Evolutionary conservation across 2,888 invertebrate genomes (phyloP).

Genomic region (Caenorhabditis sp.): DNA sequence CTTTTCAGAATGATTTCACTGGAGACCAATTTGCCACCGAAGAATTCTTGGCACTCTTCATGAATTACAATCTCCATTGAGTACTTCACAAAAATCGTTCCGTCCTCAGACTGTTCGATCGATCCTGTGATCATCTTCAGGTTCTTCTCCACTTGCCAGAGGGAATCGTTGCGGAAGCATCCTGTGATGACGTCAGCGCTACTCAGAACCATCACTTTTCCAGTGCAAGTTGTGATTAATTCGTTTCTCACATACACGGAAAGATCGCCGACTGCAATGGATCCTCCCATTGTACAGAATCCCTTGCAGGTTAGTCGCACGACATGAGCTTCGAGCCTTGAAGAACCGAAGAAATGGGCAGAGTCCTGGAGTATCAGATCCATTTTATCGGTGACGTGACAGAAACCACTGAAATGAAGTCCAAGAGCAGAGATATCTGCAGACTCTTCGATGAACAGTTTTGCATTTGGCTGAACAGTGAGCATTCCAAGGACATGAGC

Average conservation of each 20-base stretch:
- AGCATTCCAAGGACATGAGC: conserved; percentile 34
- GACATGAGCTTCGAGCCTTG: conserved; percentile 58
- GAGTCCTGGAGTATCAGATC: conserved; percentile 62
- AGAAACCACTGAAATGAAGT: conserved; percentile 60
- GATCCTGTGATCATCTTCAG: conserved; percentile 57
- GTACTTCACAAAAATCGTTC: conserved; percentile 64
- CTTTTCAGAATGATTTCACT: conserved; percentile 51
- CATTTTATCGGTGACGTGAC: conserved; percentile 56
- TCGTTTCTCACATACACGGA: conserved; percentile 61
- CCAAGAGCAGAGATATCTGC: conserved; percentile 41
- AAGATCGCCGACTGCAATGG: conserved; percentile 55
- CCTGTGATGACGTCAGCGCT: conserved; percentile 57
- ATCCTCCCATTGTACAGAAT: conserved; percentile 62
- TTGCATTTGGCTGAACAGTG: conserved; percentile 48
- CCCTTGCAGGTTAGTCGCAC: conserved; percentile 57
- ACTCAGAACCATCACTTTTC: conserved; percentile 53
- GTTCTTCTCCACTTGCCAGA: conserved; percentile 65
- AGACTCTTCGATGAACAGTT: conserved; percentile 61
- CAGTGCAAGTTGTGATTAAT: conserved; percentile 60
- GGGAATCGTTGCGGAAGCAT: conserved; percentile 56
- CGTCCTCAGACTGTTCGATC: conserved; percentile 64
- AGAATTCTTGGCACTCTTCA: conserved; percentile 47
- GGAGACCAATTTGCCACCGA: conserved; percentile 60
- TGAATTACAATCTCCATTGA: conserved; percentile 58
- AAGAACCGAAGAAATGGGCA: conserved; percentile 62